These are phyloP conservation scores for Leiothrix lutea DNA, from an alignment of 2,113 vertebrate genomes.

Conservation along the genomic window DNA sequence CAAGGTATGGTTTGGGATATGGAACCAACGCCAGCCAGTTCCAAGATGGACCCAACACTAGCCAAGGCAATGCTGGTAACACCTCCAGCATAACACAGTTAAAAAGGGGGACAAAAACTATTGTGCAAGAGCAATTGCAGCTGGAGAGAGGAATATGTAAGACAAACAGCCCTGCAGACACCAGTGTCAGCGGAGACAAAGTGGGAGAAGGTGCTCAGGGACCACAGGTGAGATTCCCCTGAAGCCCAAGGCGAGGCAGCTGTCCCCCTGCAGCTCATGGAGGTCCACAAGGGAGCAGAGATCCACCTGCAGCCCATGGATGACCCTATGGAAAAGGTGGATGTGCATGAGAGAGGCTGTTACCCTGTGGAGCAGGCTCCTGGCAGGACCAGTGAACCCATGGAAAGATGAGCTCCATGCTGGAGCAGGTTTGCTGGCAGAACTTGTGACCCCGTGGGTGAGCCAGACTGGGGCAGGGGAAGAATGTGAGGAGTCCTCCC, in stretches of 20 bases:
- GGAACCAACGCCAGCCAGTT: background rate
- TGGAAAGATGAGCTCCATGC: background rate
- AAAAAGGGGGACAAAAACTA: background rate
- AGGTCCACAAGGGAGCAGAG: too few species aligned
- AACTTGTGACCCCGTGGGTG: background rate
- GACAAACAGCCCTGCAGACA: background rate
- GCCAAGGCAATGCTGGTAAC: background rate
- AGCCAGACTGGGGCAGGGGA: background rate
- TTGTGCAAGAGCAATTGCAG: background rate
- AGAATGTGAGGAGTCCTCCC: background rate
- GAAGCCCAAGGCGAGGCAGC: too few species aligned
- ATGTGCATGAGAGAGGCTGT: background rate
- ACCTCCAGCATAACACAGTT: background rate
- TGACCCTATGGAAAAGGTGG: background rate
- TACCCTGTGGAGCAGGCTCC: background rate
- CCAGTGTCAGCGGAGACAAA: background rate
- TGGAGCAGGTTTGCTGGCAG: background rate
- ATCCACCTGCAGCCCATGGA: fast-evolving
- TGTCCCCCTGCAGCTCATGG: background rate
- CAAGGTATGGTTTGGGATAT: background rate
- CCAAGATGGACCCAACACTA: background rate
- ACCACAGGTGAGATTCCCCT: background rate
- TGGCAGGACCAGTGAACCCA: background rate
- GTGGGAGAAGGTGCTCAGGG: background rate
- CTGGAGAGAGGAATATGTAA: background rate